Conservation (phyloP, 2,888 invertebrate species). For the Harpalus rufipes region DNA sequence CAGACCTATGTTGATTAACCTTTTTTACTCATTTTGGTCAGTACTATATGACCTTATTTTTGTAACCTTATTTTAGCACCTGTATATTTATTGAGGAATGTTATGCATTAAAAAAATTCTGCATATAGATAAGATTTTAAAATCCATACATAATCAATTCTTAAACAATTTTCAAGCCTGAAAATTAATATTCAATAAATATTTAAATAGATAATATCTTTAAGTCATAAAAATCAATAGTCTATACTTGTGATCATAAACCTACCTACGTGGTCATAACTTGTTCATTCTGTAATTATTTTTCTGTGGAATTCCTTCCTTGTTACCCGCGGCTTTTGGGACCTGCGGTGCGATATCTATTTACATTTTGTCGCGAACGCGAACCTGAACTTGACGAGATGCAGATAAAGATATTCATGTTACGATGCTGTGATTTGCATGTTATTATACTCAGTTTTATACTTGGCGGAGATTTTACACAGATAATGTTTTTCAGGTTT, state of each 20-base stretch:
- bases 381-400: slow-evolving; percentile 22
- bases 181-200: slow-evolving; percentile 6
- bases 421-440: slow-evolving; percentile 43
- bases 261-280: slow-evolving; percentile 13
- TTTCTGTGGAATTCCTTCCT: background rate
- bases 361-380: slow-evolving; percentile 40
- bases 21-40: too few species aligned
- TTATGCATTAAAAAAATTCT: background rate
- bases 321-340: slow-evolving; percentile 36
- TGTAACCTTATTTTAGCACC: too few species aligned
- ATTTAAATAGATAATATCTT: slow-evolving; percentile 6
- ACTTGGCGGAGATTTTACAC: slow-evolving; percentile 28
- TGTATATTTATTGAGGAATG: background rate
- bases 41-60: too few species aligned
- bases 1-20: too few species aligned
- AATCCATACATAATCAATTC: slow-evolving; percentile 9
- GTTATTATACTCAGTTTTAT: slow-evolving; percentile 50
- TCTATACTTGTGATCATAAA: slow-evolving; percentile 13
- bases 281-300: slow-evolving; percentile 7
- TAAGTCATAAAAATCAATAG: slow-evolving; percentile 20
- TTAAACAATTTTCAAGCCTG: background rate
- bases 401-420: slow-evolving; percentile 45
- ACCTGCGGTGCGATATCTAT: slow-evolving; percentile 42
- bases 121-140: background rate
- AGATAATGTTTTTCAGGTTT: slow-evolving; percentile 46